Base-by-base conservation (phyloP, 1,140 invertebrate genomes). In the Acromyrmex charruanus region DNA sequence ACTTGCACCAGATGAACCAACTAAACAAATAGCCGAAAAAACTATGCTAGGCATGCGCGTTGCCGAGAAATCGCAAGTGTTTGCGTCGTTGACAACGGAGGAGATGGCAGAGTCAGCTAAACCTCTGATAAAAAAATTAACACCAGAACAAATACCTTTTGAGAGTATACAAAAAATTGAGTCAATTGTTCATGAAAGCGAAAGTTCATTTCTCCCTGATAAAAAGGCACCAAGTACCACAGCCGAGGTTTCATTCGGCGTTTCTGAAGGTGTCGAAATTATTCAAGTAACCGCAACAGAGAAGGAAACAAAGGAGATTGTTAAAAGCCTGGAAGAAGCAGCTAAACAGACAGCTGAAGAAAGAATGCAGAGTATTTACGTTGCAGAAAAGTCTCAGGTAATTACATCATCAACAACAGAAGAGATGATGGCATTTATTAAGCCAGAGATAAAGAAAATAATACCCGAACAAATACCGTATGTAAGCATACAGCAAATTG, bases 301-400 rank as follows among this genome's bases (percentile, higher is more conserved):
- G 79, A 94, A 94, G 61, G 94, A 95, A 90, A 82, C 90, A 4
- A 93, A 94, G 77, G 92, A 95, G 91, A 89, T 96, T 0, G 88
- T 94, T 3, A 94, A 91, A 59, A 16, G 0, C 39, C n/a, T 79
- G 4, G 91, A 95, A 31, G 87, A 87, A 63, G 90, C 92, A 59
- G 75, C n/a, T 0, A 44, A 92, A 77, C 92, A 94, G 80, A 89
- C 39, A n/a, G 94, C 94, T 5, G 86, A 93, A 61, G 77, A 89
- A 14, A 92, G 80, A 65, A 74, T 95, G 10, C 14, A 79, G 2
- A 92, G 93, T 35, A 86, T 91, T 66, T 87, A 82, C 16, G 93
- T 92, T 5, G 92, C 92, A 39, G 86, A 94, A 88, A 89, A 91
- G 49, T 92, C 91, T 2, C 89, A 95, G 91, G 79, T 94, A n/a